Evolutionary conservation across 2,113 vertebrate species (phyloP), one percentile per base, ranked within the genome.

Genomic region (Hemicordylus capensis): DNA sequence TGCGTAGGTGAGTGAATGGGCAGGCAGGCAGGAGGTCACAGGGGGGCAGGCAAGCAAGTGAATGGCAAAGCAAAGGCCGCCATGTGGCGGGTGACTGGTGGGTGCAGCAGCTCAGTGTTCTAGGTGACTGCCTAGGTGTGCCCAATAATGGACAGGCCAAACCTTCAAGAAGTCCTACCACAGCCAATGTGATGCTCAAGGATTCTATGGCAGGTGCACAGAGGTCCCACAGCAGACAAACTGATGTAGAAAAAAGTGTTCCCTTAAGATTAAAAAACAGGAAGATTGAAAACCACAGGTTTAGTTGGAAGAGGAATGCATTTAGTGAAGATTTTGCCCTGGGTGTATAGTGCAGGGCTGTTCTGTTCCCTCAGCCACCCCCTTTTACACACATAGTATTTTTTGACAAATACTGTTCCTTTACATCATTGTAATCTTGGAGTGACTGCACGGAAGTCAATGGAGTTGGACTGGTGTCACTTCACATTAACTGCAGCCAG

Each of bases 391-490:
- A 46, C 37, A 76, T 34, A 17, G 22, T 39, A 54, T 64, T 87
- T 61, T 70, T 24, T 75, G 73, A 28, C 63, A 76, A 39, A 59
- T 48, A 37, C 12, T 76, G 51, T 86, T 86, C 59, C 58, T 76
- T 82, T 76, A 82, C 64, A 82, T 76, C 48, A 59, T 12, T 12
- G 31, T 79, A 58, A 59, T 79, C 63, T 82, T 56, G 4, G 42
- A 82, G 42, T 82, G 54, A 67, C 31, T 69, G 42, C 51, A 61
- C 63, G 78, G 76, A 80, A 74, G 84, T 63, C 77, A 74, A 80
- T 81, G 63, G 51, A 76, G 19, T 81, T 87, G 26, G 61, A 87
- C 63, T 69, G 64, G 64, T 77, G 73, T 76, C 84, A 39, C 76
- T 63, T 85, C 5, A 1, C 44, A 85, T 85, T 85, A 85, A 48